phyloP scores from a whole-genome alignment of 2,797 vertebrate genomes.

The Melanogrammus aeglefinus region DNA sequence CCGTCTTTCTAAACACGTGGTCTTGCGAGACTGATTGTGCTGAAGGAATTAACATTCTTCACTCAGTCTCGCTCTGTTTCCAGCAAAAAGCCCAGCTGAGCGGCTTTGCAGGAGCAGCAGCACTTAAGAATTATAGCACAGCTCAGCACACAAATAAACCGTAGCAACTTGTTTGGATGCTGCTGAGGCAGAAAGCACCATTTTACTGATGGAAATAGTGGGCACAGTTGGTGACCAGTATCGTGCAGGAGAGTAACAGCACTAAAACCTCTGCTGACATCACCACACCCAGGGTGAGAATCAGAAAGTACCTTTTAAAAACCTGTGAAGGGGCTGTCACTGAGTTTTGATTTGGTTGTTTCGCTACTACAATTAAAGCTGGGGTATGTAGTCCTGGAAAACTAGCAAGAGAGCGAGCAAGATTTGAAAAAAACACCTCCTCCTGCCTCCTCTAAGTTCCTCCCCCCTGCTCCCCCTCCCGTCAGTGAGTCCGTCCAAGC shows the following conservation, averaged over 20 bases:
- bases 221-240: constrained; percentile 10
- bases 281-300: not conserved
- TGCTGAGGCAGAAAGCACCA: constrained; percentile 20
- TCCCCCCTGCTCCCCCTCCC: no score
- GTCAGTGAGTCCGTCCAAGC: no score
- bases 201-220: constrained; percentile 15
- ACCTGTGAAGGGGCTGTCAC: not conserved
- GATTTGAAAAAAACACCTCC: no score
- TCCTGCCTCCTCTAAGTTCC: no score
- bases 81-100: constrained; percentile 55
- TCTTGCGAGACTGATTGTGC: constrained; percentile 43
- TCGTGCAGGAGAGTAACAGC: constrained; percentile 16
- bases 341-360: not conserved
- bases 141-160: constrained; percentile 53
- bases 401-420: no score
- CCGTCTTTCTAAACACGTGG: constrained; percentile 20
- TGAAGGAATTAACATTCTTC: constrained; percentile 38
- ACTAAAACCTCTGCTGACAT: not conserved
- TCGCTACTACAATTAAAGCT: not conserved
- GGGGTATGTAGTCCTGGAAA: no score
- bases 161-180: constrained; percentile 21
- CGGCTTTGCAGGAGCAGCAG: constrained; percentile 55
- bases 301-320: not conserved
- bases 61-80: not conserved
- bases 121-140: constrained; percentile 54